Percentiles rank a stretch among this genome's conserved stretches.
Conservation (phyloP, 1,140 invertebrate species). For the Zaprionus lachaisei region DNA sequence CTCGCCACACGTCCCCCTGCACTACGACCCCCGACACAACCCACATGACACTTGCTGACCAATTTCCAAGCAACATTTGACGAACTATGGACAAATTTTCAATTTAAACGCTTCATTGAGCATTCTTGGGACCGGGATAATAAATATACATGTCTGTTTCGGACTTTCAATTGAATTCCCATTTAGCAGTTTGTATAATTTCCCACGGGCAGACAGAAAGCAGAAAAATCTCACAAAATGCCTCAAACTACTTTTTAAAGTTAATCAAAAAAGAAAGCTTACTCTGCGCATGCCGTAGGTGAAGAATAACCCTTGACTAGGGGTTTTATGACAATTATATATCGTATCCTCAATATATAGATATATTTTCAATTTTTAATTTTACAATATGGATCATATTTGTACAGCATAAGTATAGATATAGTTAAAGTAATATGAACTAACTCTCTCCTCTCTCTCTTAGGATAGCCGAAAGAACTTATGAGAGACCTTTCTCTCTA, state of each 20-base stretch:
- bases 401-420: too few relatives aligned
- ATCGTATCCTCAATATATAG: too few relatives aligned
- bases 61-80: conserved; percentile 43
- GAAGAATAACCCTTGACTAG: too few relatives aligned
- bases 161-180: conserved; percentile 46
- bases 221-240: too few relatives aligned
- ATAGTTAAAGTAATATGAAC: too few relatives aligned
- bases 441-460: too few relatives aligned
- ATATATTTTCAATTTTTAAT: too few relatives aligned
- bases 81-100: conserved; percentile 69
- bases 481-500: too few relatives aligned
- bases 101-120: conserved; percentile 70
- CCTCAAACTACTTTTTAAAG: too few relatives aligned
- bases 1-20: not conserved
- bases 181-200: conserved; percentile 18
- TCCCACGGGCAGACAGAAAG: conserved; percentile 4
- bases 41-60: conserved; percentile 12
- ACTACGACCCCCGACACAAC: conserved; percentile 49
- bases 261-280: not conserved
- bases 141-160: conserved; percentile 54
- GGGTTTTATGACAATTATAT: too few relatives aligned
- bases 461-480: too few relatives aligned
- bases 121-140: conserved; percentile 31
- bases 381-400: too few relatives aligned
- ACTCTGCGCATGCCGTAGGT: not conserved